These are phyloP conservation scores for Triplophysa tibetana DNA, from an alignment of 2,113 vertebrate species.

Conservation along the genomic window DNA sequence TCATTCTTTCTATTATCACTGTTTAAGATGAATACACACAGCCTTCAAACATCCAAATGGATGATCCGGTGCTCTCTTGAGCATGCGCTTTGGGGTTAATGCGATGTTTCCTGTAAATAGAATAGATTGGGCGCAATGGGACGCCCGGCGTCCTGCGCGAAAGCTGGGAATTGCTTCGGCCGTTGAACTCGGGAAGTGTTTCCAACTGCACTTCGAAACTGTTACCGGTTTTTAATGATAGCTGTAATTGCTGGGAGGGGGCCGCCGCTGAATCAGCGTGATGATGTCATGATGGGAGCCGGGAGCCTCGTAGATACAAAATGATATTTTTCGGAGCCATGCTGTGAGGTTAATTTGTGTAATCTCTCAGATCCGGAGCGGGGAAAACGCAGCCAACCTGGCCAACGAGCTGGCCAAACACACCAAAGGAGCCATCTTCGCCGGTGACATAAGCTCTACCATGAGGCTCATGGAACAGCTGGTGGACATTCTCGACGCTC, in stretches of 20 bases:
- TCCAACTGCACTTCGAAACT: slow-evolving; percentile 64
- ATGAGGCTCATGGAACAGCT: slow-evolving; percentile 97
- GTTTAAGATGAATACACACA: slow-evolving; percentile 48
- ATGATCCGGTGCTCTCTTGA: slow-evolving; percentile 44
- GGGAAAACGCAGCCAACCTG: slow-evolving; percentile 97
- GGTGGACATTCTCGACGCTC: slow-evolving; percentile 96
- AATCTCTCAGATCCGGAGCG: slow-evolving; percentile 89
- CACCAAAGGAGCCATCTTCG: slow-evolving; percentile 93
- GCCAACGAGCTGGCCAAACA: slow-evolving; percentile 97
- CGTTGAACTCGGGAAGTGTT: slow-evolving; percentile 34
- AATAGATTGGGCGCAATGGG: slow-evolving; percentile 56
- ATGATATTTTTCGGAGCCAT: slow-evolving; percentile 60
- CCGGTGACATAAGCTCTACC: slow-evolving; percentile 94
- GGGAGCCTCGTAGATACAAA: slow-evolving; percentile 53
- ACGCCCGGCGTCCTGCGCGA: neutral
- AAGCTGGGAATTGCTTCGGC: neutral
- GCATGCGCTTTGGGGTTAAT: slow-evolving; percentile 42
- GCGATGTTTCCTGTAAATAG: slow-evolving; percentile 42
- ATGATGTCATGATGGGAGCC: slow-evolving; percentile 58
- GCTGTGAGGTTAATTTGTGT: slow-evolving; percentile 75
- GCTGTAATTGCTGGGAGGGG: slow-evolving; percentile 70
- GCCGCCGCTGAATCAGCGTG: slow-evolving; percentile 71
- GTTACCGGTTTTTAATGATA: slow-evolving; percentile 76
- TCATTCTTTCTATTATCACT: slow-evolving; percentile 41
- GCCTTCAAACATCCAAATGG: slow-evolving; percentile 49